phyloP scores from a whole-genome alignment of 2,113 vertebrate species.

The Balaeniceps rex region DNA sequence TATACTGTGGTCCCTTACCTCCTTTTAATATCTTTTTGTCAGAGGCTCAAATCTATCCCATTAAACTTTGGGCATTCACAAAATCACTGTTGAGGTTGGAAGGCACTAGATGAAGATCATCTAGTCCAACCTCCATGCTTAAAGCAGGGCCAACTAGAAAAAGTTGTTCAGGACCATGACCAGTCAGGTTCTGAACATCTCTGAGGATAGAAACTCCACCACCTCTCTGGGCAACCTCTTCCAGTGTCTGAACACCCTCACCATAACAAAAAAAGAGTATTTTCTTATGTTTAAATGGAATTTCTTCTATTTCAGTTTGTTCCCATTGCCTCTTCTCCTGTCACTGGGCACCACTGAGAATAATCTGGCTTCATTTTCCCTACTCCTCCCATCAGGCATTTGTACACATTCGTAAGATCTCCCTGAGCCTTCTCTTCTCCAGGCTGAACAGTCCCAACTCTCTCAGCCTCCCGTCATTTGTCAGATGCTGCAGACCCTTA shows the following conservation, averaged over 20 bases:
- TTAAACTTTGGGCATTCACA: neutral
- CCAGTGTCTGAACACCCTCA: neutral
- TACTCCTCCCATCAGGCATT: neutral
- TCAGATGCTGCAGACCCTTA: neutral
- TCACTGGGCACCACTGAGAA: neutral
- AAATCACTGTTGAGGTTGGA: neutral
- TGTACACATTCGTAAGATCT: neutral
- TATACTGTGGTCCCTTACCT: neutral
- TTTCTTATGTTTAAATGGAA: neutral
- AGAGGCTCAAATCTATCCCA: neutral
- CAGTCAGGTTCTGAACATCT: neutral
- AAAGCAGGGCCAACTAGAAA: neutral
- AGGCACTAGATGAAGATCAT: neutral
- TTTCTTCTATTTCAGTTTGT: neutral
- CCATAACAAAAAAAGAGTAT: neutral
- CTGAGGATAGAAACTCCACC: neutral
- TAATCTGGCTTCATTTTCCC: neutral
- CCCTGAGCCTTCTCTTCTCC: neutral
- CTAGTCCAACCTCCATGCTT: neutral
- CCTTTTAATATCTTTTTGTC: neutral
- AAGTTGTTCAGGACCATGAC: neutral
- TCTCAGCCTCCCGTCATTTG: neutral
- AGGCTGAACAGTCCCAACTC: neutral
- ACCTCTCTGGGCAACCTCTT: neutral
- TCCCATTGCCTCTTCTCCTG: neutral